Percentiles rank a stretch among this genome's conserved stretches.
Evolutionary conservation across 2,113 vertebrate species (phyloP).

Genomic region (Caracal caracal): DNA sequence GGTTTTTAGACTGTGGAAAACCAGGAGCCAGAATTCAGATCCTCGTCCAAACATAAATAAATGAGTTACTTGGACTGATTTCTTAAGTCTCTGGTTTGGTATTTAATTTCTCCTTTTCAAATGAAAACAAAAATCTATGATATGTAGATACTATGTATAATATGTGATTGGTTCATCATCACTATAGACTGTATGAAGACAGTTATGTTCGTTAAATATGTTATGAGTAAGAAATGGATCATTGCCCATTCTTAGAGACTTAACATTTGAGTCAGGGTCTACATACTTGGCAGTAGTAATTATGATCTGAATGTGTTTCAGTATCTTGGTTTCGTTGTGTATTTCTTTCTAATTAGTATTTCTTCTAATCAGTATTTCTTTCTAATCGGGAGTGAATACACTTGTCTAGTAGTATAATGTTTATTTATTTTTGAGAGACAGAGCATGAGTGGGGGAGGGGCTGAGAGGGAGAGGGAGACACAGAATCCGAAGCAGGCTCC

Average conservation of each 20-base stretch:
- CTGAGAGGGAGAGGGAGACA: too few species aligned
- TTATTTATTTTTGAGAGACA: too few species aligned
- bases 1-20: background rate
- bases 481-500: too few species aligned
- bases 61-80: background rate
- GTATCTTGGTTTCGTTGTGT: background rate
- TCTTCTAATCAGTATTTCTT: background rate
- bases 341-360: background rate
- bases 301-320: background rate
- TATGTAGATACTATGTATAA: background rate
- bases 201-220: background rate
- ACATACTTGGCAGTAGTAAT: background rate
- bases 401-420: background rate
- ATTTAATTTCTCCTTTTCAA: constrained; percentile 35
- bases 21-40: background rate
- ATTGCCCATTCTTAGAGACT: background rate
- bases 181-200: background rate
- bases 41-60: background rate
- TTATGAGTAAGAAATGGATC: background rate
- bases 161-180: background rate
- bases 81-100: background rate
- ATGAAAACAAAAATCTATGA: background rate
- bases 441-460: too few species aligned
- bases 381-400: background rate
- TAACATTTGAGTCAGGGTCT: background rate